Conservation (phyloP, 2,797 vertebrate species). For the Megaceryle alcyon region DNA sequence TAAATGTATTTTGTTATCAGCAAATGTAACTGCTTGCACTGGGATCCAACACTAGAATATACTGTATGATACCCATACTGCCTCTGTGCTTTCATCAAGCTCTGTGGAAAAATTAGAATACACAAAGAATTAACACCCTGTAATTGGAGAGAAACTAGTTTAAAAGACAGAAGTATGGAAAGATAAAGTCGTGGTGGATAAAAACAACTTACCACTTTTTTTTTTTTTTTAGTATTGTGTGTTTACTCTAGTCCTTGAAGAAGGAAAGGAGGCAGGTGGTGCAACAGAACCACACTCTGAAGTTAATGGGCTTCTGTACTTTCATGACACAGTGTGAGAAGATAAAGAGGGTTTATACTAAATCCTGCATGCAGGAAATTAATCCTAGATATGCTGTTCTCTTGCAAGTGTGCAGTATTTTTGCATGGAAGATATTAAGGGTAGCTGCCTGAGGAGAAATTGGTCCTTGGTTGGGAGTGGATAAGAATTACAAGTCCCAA, state of each 20-base stretch:
- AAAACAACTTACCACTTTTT: not conserved
- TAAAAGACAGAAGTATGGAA: not conserved
- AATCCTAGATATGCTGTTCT: not conserved
- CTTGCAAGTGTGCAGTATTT: not conserved
- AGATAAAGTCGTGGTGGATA: not conserved
- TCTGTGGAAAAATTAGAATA: not conserved
- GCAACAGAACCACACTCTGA: not conserved
- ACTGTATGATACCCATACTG: not conserved
- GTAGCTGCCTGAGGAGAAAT: not conserved
- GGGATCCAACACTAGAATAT: not conserved
- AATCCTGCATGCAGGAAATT: not conserved
- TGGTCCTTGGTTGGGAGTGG: not conserved
- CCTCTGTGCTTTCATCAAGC: not conserved
- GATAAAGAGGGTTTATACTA: not conserved
- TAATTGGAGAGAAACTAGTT: not conserved
- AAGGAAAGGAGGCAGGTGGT: not conserved
- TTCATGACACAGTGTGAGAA: not conserved
- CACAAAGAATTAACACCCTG: not conserved
- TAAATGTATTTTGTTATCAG: slow-evolving; percentile 45
- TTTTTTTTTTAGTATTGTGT: not conserved
- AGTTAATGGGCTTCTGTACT: not conserved
- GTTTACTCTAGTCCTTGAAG: not conserved
- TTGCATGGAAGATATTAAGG: not conserved
- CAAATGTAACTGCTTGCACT: slow-evolving; percentile 15
- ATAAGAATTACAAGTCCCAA: not conserved